Evolutionary conservation across 2,888 invertebrate species (phyloP).

Genomic region (Spisula subtruncata): DNA sequence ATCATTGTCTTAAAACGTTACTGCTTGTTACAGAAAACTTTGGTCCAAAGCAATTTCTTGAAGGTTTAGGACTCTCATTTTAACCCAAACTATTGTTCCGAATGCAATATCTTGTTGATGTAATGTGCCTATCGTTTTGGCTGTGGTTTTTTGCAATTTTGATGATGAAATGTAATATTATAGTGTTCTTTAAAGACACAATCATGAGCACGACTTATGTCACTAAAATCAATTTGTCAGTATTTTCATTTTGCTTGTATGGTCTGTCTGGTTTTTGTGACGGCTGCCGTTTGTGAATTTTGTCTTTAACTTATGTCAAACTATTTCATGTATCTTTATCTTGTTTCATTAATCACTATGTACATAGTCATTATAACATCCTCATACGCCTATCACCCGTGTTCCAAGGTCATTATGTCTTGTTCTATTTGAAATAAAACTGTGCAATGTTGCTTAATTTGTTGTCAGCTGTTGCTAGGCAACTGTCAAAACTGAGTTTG

Average conservation of each 20-base stretch:
- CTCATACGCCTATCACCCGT: not conserved
- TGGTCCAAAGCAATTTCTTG: too few relatives aligned
- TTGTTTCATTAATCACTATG: not conserved
- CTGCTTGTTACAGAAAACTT: not conserved
- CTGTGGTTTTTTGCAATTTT: not conserved
- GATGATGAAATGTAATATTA: not conserved
- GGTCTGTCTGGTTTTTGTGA: not conserved
- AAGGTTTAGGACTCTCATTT: too few relatives aligned
- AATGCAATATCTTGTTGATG: too few relatives aligned
- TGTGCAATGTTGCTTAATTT: conserved; percentile 25
- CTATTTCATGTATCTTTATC: not conserved
- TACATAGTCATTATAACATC: conserved; percentile 2
- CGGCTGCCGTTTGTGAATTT: not conserved
- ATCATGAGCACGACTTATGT: not conserved
- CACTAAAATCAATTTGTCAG: not conserved
- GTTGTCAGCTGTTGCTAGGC: conserved; percentile 8
- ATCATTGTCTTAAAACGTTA: not conserved
- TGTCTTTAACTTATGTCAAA: conserved; percentile 7
- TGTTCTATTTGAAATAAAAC: conserved; percentile 20
- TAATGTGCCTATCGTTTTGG: not conserved
- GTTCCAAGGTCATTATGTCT: conserved; percentile 2
- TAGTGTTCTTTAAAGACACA: not conserved
- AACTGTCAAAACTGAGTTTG: conserved; percentile 22
- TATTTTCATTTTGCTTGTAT: conserved; percentile 8
- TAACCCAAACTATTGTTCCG: too few relatives aligned